A percentile compares a stretch with the other conserved stretches of the same genome.
Evolutionary conservation across 2,797 vertebrate genomes (phyloP).

Genomic region (Hydrophis major): DNA sequence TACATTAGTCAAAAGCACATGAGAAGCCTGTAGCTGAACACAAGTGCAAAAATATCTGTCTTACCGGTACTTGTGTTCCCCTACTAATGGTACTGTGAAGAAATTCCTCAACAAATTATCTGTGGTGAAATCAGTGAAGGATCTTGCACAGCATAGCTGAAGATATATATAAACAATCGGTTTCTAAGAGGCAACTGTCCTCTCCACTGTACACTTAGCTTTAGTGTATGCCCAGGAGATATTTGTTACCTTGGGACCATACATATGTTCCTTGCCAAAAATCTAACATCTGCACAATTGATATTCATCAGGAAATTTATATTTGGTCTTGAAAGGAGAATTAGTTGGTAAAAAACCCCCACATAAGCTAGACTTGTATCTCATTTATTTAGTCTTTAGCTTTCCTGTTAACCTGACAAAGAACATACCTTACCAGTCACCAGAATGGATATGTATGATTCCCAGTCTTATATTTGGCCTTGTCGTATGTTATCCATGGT

Average conservation of each 20-base stretch:
- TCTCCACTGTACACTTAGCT: neutral
- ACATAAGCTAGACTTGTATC: constrained; percentile 16
- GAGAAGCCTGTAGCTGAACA: neutral
- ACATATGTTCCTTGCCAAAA: constrained; percentile 14
- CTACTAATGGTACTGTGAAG: neutral
- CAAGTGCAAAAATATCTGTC: neutral
- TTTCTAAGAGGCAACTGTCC: neutral
- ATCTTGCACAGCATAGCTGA: neutral
- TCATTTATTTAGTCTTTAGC: neutral
- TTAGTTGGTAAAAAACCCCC: neutral
- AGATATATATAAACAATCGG: neutral
- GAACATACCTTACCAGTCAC: neutral
- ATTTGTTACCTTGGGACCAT: constrained; percentile 32
- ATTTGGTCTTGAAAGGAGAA: constrained; percentile 6
- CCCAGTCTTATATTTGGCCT: neutral
- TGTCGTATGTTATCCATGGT: neutral
- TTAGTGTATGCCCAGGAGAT: neutral
- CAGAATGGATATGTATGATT: neutral
- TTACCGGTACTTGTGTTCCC: neutral
- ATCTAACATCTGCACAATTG: constrained; percentile 47
- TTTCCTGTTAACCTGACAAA: neutral
- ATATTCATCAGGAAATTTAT: constrained; percentile 44
- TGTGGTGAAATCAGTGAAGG: neutral
- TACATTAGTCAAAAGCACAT: neutral
- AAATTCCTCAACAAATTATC: neutral